phyloP scores from a whole-genome alignment of 2,888 invertebrate species.

The Drosophila bunnanda region DNA sequence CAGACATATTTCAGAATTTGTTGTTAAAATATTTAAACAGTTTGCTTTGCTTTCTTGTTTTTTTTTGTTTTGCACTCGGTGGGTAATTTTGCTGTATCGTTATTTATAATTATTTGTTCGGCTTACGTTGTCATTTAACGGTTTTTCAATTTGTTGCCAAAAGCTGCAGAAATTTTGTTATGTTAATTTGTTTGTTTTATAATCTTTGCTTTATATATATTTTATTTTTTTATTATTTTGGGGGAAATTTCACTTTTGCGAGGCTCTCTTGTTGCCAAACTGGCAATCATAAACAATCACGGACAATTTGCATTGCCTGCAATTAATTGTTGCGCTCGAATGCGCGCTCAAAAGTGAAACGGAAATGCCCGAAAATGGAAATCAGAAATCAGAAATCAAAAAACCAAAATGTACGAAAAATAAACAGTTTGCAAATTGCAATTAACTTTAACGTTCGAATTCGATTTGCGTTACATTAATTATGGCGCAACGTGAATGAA shows the following conservation, averaged over 20 bases:
- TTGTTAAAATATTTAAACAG: slow-evolving; percentile 74
- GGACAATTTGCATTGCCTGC: slow-evolving; percentile 67
- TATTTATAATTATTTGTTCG: slow-evolving; percentile 16
- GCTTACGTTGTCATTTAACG: slow-evolving; percentile 48
- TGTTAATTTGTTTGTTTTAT: slow-evolving; percentile 58
- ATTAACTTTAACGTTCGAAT: slow-evolving; percentile 64
- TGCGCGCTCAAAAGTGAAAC: slow-evolving; percentile 61
- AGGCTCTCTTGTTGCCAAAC: slow-evolving; percentile 42
- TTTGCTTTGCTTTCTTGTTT: slow-evolving; percentile 49
- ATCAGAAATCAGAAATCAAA: slow-evolving; percentile 31
- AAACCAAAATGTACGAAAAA: slow-evolving; percentile 32
- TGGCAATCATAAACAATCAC: slow-evolving; percentile 58
- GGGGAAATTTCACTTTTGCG: slow-evolving; percentile 73
- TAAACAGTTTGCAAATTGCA: slow-evolving; percentile 61
- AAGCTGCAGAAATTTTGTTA: slow-evolving; percentile 59
- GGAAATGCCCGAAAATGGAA: slow-evolving; percentile 68
- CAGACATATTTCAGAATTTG: slow-evolving; percentile 55
- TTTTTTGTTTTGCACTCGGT: slow-evolving; percentile 60
- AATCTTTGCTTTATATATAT: slow-evolving; percentile 49
- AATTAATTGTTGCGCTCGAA: slow-evolving; percentile 77
- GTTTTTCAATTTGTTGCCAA: slow-evolving; percentile 44
- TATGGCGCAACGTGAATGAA: slow-evolving; percentile 75
- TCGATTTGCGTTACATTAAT: slow-evolving; percentile 73
- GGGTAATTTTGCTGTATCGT: slow-evolving; percentile 29
- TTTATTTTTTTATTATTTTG: slow-evolving; percentile 1